Evolutionary conservation across 1,140 invertebrate species (phyloP).

Genomic region (Plutomurus gul): DNA sequence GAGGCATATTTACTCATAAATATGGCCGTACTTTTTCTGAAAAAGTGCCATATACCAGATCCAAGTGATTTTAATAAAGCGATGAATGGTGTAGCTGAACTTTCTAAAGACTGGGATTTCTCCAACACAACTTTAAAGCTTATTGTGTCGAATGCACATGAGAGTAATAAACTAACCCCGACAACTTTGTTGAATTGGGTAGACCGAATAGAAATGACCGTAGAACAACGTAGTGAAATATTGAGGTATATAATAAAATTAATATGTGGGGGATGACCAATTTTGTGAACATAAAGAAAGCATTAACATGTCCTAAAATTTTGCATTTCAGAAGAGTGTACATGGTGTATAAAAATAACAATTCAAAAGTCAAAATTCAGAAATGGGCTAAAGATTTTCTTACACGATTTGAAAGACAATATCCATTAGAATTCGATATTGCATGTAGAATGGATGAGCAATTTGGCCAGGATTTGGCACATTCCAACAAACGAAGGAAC

Average conservation of each 20-base stretch:
- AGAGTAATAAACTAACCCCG: background rate
- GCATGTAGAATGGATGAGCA: conserved; percentile 31
- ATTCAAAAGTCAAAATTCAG: background rate
- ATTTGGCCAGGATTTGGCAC: conserved; percentile 38
- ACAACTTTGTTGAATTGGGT: conserved; percentile 14
- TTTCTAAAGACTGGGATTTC: conserved; percentile 44
- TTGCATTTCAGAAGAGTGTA: background rate
- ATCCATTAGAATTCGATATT: conserved; percentile 49
- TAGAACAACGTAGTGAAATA: conserved; percentile 42
- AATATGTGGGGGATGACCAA: background rate
- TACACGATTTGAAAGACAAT: conserved; percentile 41
- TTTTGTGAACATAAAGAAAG: too few species aligned
- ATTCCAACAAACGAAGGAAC: conserved; percentile 33
- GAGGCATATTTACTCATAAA: conserved; percentile 45
- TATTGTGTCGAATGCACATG: background rate
- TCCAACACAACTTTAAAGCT: conserved; percentile 11
- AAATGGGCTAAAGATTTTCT: conserved; percentile 25
- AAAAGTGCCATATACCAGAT: background rate
- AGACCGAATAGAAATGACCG: background rate
- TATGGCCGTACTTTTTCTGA: background rate
- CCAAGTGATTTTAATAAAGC: background rate
- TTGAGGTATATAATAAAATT: conserved; percentile 39
- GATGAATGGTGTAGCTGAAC: background rate
- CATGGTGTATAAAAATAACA: conserved; percentile 3
- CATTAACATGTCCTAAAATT: background rate